Evolutionary conservation across 2,888 invertebrate genomes (phyloP), one percentile per base, ranked within the genome.

Genomic region (Hypomecis punctinalis): DNA sequence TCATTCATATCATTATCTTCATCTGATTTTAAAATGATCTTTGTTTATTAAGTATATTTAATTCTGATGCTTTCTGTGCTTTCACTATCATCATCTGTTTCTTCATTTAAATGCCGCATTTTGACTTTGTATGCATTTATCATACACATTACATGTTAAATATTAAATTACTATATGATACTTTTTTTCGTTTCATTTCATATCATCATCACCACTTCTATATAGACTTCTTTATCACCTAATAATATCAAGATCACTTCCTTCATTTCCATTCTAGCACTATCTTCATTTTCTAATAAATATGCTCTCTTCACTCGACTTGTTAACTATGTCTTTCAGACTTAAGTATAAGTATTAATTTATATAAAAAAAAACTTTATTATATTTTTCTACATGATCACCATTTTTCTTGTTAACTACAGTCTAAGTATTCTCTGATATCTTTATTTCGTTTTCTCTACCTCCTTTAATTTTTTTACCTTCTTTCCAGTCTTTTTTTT

Each of bases 101-200:
- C 23, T 56, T 54, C 66, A 46, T 60, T 65, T 53, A 63, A 40
- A 51, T 39, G 45, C 23, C 40, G 49, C 59, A 58, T 61, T 63
- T 36, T 47, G 6, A 11, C 10, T 60, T 59, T 52, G 39, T 55
- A 48, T 59, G 40, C 40, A 63, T 71, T 43, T 66, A 37, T 64
- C 58, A 51, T 51, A 42, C 47, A 48, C 35, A 39, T 61, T 52
- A 55, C 23, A 13, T 55, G 8, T 71, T 66, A 49, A 61, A 72
- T 73, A 78, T 71, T 23, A 77, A 10, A 48, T 9, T n/a, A 40
- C 67, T 61, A 61, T 76, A 67, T 72, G 73, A 70, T 66, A 52
- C 75, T 73, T 66, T 74, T 70, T 63, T 73, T 80, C 72, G 78
- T 81, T 82, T 82, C 81, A 79, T 82, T 83, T 81, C 68, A 74